phyloP scores from a whole-genome alignment of 30 jellyfish, hydroid and myxozoan species.

The Hydractinia symbiolongicarpus region DNA sequence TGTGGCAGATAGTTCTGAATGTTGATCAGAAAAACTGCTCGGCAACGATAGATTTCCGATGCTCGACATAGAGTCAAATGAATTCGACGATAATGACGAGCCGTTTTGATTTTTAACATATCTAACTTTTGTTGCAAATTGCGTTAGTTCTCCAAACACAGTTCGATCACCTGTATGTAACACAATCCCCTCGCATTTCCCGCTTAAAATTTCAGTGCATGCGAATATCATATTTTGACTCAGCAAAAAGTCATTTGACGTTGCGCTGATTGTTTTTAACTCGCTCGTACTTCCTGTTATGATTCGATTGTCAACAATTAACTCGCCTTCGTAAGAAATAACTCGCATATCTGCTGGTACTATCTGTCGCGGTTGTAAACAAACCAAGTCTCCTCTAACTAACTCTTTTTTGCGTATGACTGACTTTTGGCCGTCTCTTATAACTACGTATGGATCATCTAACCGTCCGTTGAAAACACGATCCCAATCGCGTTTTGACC shows the following conservation, averaged over 20 bases:
- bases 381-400: slow-evolving; percentile 31
- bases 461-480: slow-evolving; percentile 9
- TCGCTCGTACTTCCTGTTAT: slow-evolving; percentile 21
- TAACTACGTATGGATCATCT: slow-evolving; percentile 2
- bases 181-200: slow-evolving; percentile 33
- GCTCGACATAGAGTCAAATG: not conserved
- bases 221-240: slow-evolving; percentile 36
- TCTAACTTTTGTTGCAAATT: slow-evolving; percentile 24
- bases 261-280: slow-evolving; percentile 17
- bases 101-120: not conserved
- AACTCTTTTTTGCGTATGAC: slow-evolving; percentile 1
- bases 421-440: slow-evolving; percentile 5
- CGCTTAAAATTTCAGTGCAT: slow-evolving; percentile 27
- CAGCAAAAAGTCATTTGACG: slow-evolving; percentile 28
- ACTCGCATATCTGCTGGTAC: slow-evolving; percentile 46
- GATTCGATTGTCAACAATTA: slow-evolving; percentile 25
- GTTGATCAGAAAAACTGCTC: not conserved
- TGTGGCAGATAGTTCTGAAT: not conserved
- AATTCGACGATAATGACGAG: not conserved
- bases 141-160: slow-evolving; percentile 31
- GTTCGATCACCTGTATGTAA: slow-evolving; percentile 28
- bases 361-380: slow-evolving; percentile 18
- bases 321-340: slow-evolving; percentile 10
- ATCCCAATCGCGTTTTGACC: slow-evolving; percentile 36
- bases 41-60: slow-evolving; percentile 9